Evolutionary conservation across 2,113 vertebrate genomes (phyloP).

Genomic region (Datnioides undecimradiatus): DNA sequence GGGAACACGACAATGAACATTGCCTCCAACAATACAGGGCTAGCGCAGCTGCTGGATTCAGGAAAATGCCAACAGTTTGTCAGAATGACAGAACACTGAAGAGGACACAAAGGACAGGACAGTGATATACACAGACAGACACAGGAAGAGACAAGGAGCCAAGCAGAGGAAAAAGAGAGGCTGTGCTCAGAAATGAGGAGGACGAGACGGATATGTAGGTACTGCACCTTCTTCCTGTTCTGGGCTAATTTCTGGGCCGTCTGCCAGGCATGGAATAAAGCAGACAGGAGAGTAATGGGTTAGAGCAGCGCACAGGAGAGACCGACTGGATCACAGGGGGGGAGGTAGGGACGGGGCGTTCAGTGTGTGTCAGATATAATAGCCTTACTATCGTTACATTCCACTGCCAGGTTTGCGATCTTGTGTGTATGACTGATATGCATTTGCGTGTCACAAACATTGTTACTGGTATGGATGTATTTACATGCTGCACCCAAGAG

Average conservation of each 20-base stretch:
- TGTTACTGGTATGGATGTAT: neutral
- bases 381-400: neutral
- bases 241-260: constrained; percentile 99
- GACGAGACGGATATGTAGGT: constrained; percentile 67
- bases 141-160: neutral
- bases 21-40: neutral
- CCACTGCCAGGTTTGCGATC: neutral
- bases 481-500: too few species aligned
- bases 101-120: neutral
- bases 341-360: neutral
- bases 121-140: neutral
- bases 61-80: constrained; percentile 28
- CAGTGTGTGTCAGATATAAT: neutral
- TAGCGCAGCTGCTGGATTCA: constrained; percentile 39
- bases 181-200: neutral
- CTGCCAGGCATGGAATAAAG: constrained; percentile 94
- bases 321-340: neutral
- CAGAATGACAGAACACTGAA: neutral
- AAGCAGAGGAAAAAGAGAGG: neutral
- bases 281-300: constrained; percentile 90
- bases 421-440: neutral
- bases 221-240: constrained; percentile 99
- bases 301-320: constrained; percentile 82
- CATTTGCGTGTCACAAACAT: constrained; percentile 1
- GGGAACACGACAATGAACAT: neutral